Percentiles rank a stretch among this genome's conserved stretches.
phyloP scores from a whole-genome alignment of 1,140 invertebrate species.

The Plutomurus gul region DNA sequence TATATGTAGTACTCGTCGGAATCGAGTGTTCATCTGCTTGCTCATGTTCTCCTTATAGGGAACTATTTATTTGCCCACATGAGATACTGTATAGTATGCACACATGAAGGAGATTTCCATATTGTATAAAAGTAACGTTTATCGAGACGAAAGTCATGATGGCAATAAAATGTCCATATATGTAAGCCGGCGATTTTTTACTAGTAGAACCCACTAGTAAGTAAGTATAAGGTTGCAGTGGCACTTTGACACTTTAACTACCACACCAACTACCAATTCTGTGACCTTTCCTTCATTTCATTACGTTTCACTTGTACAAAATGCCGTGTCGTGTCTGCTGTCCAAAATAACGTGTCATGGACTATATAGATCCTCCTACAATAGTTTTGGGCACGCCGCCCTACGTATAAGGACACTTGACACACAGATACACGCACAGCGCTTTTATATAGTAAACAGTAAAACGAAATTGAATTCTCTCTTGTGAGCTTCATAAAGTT shows the following conservation, averaged over 20 bases:
- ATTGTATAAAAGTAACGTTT: not conserved
- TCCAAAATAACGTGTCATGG: not conserved
- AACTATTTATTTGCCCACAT: not conserved
- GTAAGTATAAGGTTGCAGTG: not conserved
- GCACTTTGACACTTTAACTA: slow-evolving; percentile 23
- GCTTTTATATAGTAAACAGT: too few species aligned
- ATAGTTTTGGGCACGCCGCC: too few species aligned
- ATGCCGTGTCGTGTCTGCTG: not conserved
- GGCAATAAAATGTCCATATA: slow-evolving; percentile 2
- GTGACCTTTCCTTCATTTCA: not conserved
- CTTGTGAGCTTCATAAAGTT: not conserved
- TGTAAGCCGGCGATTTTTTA: not conserved
- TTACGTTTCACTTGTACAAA: not conserved
- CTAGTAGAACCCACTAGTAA: too few species aligned
- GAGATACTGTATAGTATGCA: too few species aligned
- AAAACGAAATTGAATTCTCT: not conserved
- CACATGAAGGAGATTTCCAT: not conserved
- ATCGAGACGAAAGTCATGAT: slow-evolving; percentile 8
- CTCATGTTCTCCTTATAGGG: not conserved
- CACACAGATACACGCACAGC: too few species aligned
- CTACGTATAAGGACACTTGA: too few species aligned
- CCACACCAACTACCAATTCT: not conserved
- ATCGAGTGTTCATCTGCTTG: too few species aligned
- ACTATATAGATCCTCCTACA: too few species aligned
- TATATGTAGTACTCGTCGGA: not conserved